Conservation (phyloP, 1,140 invertebrate genomes). For the Hylaeus anthracinus region DNA sequence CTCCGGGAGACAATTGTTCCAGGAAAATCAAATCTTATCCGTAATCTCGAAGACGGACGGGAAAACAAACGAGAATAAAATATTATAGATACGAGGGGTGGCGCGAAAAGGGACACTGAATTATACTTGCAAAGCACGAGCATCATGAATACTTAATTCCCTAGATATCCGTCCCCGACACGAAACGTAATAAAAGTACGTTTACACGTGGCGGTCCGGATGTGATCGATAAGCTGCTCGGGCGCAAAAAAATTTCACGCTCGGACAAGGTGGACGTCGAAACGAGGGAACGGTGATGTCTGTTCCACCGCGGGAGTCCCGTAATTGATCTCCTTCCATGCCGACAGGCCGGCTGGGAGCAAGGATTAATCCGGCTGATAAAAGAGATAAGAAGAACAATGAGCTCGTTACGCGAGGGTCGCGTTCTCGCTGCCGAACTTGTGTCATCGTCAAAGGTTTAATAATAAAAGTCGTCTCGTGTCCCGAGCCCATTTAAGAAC, state of each 20-base stretch:
- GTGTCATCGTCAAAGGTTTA: conserved; percentile 1
- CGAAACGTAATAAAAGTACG: neutral
- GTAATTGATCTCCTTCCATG: conserved; percentile 53
- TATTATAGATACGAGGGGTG: neutral
- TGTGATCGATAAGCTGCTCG: conserved; percentile 11
- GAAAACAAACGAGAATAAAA: neutral
- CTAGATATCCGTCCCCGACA: conserved; percentile 27
- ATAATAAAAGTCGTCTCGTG: neutral
- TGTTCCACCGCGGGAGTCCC: neutral
- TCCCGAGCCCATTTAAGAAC: neutral
- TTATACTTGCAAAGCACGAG: conserved; percentile 22
- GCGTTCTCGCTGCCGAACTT: neutral
- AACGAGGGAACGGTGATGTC: neutral
- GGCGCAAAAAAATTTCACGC: neutral
- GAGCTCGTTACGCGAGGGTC: conserved; percentile 54
- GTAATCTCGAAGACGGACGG: neutral
- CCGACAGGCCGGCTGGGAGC: conserved; percentile 33
- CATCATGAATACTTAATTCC: conserved; percentile 26
- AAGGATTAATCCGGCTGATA: conserved; percentile 58
- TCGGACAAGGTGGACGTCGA: conserved; percentile 12
- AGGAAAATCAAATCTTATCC: neutral
- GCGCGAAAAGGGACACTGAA: neutral
- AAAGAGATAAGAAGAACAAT: conserved; percentile 63
- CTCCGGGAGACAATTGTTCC: neutral
- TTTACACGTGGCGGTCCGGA: neutral